These are phyloP conservation scores for Ennomos fuscantarius DNA, from an alignment of 2,888 invertebrate genomes.

Conservation along the genomic window DNA sequence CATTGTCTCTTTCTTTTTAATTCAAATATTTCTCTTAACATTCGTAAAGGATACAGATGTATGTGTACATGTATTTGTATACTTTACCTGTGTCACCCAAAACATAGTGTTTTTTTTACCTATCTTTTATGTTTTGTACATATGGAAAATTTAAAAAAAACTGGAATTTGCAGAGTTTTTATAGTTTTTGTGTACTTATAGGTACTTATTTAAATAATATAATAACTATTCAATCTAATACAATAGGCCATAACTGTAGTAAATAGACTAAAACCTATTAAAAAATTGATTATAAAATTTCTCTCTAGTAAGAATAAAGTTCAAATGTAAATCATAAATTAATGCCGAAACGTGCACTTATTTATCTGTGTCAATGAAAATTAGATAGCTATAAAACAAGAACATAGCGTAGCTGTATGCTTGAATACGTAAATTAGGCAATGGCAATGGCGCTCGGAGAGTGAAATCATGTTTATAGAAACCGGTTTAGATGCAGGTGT, in stretches of 20 bases:
- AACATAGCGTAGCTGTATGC: slow-evolving; percentile 25
- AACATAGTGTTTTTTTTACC: background rate
- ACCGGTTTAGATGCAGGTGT: slow-evolving; percentile 80
- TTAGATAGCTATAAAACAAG: slow-evolving; percentile 24
- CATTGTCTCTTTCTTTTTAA: slow-evolving; percentile 21
- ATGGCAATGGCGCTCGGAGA: slow-evolving; percentile 58
- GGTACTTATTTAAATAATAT: too few relatives aligned
- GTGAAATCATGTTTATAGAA: slow-evolving; percentile 78
- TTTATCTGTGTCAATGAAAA: slow-evolving; percentile 10
- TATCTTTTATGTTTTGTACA: too few relatives aligned
- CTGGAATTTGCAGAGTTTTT: too few relatives aligned
- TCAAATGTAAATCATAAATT: slow-evolving; percentile 1
- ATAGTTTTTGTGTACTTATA: too few relatives aligned
- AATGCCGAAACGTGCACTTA: background rate
- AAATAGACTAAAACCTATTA: too few relatives aligned
- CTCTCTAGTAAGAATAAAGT: background rate
- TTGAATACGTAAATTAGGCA: slow-evolving; percentile 42
- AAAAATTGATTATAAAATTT: too few relatives aligned
- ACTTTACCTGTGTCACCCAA: background rate
- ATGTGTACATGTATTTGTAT: too few relatives aligned
- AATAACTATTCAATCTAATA: too few relatives aligned
- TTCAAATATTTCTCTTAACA: background rate
- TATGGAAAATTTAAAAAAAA: too few relatives aligned
- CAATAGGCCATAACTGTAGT: too few relatives aligned
- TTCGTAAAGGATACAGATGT: too few relatives aligned